These are phyloP conservation scores for Argyra leucocephala DNA, from an alignment of 2,888 invertebrate genomes.

Conservation along the genomic window DNA sequence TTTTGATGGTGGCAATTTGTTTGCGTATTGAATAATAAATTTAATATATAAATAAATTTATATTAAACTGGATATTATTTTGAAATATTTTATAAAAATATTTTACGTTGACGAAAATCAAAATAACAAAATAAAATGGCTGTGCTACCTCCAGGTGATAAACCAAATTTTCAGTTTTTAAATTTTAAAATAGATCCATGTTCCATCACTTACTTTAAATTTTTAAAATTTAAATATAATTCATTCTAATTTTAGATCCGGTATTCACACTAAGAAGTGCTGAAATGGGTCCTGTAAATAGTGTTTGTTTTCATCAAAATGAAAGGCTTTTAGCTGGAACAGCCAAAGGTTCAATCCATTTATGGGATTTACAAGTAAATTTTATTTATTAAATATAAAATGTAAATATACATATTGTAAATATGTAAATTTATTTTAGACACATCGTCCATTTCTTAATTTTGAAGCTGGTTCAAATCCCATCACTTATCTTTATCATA, in stretches of 20 bases:
- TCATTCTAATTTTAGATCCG: conserved; percentile 59
- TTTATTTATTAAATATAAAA: neutral
- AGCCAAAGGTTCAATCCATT: conserved; percentile 61
- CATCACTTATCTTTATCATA: conserved; percentile 44
- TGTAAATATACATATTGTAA: neutral
- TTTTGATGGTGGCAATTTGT: too few species aligned
- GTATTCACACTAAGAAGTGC: conserved; percentile 60
- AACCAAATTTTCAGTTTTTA: too few species aligned
- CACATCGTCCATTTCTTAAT: conserved; percentile 58
- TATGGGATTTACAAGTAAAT: conserved; percentile 69
- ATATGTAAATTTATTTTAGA: conserved; percentile 47
- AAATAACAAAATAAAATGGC: conserved; percentile 4
- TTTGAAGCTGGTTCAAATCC: conserved; percentile 54
- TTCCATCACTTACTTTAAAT: too few species aligned
- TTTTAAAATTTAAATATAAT: too few species aligned
- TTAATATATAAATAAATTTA: too few species aligned
- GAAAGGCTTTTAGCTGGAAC: conserved; percentile 64
- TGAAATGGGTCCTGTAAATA: conserved; percentile 63
- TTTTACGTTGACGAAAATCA: too few species aligned
- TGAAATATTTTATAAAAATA: too few species aligned
- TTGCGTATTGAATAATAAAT: too few species aligned
- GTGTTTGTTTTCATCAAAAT: conserved; percentile 59
- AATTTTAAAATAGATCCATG: too few species aligned
- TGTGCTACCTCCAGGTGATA: conserved; percentile 9
- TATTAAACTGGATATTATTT: too few species aligned